Conservation (phyloP, 2,888 invertebrate genomes). For the Cosmia pyralina region DNA sequence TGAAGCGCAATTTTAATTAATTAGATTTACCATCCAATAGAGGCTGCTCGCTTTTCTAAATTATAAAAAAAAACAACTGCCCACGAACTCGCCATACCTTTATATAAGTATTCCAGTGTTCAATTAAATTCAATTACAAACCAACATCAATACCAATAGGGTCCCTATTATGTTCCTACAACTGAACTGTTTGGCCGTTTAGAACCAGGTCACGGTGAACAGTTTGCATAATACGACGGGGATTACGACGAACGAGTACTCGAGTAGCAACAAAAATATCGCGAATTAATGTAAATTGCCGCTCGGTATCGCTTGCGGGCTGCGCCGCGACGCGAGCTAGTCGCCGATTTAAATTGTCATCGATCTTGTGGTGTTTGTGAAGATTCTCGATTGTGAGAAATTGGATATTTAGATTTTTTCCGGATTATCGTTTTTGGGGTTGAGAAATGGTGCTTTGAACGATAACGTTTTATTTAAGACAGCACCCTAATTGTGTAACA, state of each 20-base stretch:
- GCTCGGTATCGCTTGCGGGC: constrained; percentile 54
- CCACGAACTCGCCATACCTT: not conserved
- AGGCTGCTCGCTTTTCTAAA: not conserved
- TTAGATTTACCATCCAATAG: too few relatives aligned
- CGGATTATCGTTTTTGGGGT: constrained; percentile 42
- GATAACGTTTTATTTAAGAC: constrained; percentile 3
- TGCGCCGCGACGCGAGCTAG: constrained; percentile 46
- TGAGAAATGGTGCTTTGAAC: constrained; percentile 7
- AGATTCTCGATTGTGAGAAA: constrained; percentile 30
- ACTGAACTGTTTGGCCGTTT: constrained; percentile 55
- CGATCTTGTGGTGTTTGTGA: constrained; percentile 58
- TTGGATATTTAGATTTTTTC: constrained; percentile 40
- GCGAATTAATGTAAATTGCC: constrained; percentile 71
- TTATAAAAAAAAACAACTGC: not conserved
- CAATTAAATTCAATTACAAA: constrained; percentile 39
- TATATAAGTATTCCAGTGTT: not conserved
- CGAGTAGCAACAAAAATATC: constrained; percentile 69
- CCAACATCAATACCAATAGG: constrained; percentile 39
- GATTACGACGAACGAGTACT: constrained; percentile 63
- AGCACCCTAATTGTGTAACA: too few relatives aligned
- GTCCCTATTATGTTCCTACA: constrained; percentile 38
- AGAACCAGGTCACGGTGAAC: constrained; percentile 68
- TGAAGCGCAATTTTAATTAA: not conserved
- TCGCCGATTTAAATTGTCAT: constrained; percentile 59
- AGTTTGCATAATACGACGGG: constrained; percentile 67